Conservation (phyloP, 2,888 invertebrate species). For the Pachymerium ferrugineum region DNA sequence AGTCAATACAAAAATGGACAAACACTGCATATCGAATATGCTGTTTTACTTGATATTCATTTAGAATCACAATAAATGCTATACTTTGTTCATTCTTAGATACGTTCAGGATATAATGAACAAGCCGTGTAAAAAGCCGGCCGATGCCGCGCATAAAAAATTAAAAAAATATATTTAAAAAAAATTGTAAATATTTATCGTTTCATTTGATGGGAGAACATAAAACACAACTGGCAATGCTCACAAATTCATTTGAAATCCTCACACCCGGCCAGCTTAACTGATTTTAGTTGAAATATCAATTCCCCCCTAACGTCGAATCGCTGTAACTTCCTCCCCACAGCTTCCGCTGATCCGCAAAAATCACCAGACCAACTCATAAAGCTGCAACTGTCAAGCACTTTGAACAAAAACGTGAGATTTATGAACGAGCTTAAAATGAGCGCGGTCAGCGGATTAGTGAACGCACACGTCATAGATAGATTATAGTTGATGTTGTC, state of each 20-base stretch:
- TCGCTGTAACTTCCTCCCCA: conserved; percentile 17
- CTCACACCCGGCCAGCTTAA: conserved; percentile 12
- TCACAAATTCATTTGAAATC: conserved; percentile 19
- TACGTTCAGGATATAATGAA: no score
- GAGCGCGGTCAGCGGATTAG: conserved; percentile 12
- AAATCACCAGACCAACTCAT: conserved; percentile 18
- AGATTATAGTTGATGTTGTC: conserved; percentile 11
- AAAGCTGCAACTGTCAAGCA: conserved; percentile 17
- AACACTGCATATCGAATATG: no score
- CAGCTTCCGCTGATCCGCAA: conserved; percentile 16
- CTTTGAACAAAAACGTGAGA: conserved; percentile 15
- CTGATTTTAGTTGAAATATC: conserved; percentile 16
- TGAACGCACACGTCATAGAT: conserved; percentile 4
- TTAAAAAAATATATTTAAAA: no score
- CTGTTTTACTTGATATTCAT: no score
- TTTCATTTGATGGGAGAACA: background rate
- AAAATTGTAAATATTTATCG: no score
- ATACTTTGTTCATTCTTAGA: no score
- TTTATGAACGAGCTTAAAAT: conserved; percentile 15
- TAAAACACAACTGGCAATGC: background rate
- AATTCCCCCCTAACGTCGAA: conserved; percentile 13
- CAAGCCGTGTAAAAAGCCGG: no score
- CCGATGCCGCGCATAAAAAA: no score
- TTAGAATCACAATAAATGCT: no score
- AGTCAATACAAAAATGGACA: no score